Evolutionary conservation across 2,797 vertebrate species (phyloP), one percentile per base, ranked within the genome.

Genomic region (Halcyon badia): DNA sequence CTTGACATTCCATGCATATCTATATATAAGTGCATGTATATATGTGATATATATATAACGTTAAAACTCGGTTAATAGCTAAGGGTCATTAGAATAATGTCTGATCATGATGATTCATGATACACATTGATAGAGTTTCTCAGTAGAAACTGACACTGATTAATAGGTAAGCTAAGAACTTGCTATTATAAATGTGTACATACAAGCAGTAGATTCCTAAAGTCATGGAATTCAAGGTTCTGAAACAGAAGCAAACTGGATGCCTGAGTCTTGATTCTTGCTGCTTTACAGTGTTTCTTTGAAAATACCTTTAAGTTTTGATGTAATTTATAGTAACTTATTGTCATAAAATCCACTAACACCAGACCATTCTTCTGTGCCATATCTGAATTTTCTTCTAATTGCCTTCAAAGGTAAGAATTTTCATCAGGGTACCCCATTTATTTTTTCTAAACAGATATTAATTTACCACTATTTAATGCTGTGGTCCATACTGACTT

Each of bases 61-160:
- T 95, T 60, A 83, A 93, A 96, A 89, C 35, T 97, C 96, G 12
- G 96, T 98, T 97, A 97, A 97, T 97, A 93, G 90, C 91, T 87
- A 85, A 96, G 84, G 65, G 85, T 94, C 98, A 68, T 97, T 98
- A 97, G 80, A 95, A 97, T 96, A 97, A 94, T 97, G 97, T 97
- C 95, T 93, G 88, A 98, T 97, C 90, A 84, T 42, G 54, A 89
- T 94, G 89, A 97, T 94, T 98, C 81, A 86, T 93, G 75, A 83
- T 93, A 71, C 42, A 87, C n/a, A 64, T 69, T 94, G 96, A 88
- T 91, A 93, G 31, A 33, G 94, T 98, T 98, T 95, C 91, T 89
- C 71, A 58, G 57, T 82, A 96, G 95, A 87, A 97, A 95, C 61
- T 97, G 76, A 75, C 88, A 85, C 85, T 97, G 89, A 97, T 98